A percentile compares a stretch with the other conserved stretches of the same genome.
Conservation (phyloP, 2,888 invertebrate genomes). For the Cephalotes varians region DNA sequence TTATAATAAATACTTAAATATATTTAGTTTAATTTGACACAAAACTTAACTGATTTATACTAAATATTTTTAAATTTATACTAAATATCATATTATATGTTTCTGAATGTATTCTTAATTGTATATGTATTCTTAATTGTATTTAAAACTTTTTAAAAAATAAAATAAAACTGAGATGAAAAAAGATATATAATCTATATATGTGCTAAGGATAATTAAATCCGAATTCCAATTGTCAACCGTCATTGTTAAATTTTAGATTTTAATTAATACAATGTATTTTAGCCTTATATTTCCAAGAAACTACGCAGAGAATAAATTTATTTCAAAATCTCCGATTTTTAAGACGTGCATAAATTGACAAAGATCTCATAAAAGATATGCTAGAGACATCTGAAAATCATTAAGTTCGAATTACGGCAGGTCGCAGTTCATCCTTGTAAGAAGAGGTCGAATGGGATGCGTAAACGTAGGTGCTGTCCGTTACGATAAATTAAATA, state of each 20-base stretch:
- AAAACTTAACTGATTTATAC: neutral
- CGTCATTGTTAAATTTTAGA: neutral
- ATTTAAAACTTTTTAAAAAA: neutral
- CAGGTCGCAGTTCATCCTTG: conserved; percentile 21
- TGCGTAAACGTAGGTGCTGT: conserved; percentile 56
- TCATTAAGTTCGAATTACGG: neutral
- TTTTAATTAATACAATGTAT: neutral
- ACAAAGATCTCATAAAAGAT: neutral
- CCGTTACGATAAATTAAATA: conserved; percentile 70
- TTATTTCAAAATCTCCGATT: neutral
- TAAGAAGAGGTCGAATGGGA: conserved; percentile 40
- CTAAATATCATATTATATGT: too few relatives aligned
- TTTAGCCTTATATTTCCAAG: neutral
- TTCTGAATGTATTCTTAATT: neutral
- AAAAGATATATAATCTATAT: neutral
- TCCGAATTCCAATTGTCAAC: neutral
- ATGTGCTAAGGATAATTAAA: neutral
- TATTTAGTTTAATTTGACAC: neutral
- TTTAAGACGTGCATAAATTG: neutral
- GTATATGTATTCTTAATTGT: neutral
- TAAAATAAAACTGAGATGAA: neutral
- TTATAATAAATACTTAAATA: neutral
- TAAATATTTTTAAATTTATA: too few relatives aligned
- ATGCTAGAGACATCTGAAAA: neutral
- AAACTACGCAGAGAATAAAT: too few relatives aligned